Percentiles rank a stretch among this genome's conserved stretches.
phyloP scores from a whole-genome alignment of 1,140 invertebrate genomes.

The Diorhabda sublineata region DNA sequence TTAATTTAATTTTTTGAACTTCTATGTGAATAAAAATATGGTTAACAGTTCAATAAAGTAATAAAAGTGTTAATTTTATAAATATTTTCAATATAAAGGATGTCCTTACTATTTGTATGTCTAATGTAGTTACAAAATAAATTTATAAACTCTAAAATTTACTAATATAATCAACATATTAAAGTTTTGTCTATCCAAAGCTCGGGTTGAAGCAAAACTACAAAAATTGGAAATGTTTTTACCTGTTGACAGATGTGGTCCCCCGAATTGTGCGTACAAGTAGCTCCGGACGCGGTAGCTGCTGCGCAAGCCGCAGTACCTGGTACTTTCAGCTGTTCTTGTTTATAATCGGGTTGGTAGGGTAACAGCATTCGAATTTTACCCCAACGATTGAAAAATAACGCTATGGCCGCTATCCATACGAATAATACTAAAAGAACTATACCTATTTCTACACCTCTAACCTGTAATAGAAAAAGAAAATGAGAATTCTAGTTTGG shows the following conservation, averaged over 20 bases:
- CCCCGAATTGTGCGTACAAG: slow-evolving; percentile 52
- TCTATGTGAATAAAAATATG: too few relatives aligned
- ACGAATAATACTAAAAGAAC: slow-evolving; percentile 69
- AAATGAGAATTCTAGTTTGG: background rate
- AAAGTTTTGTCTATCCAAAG: too few relatives aligned
- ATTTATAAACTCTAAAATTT: too few relatives aligned
- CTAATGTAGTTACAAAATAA: too few relatives aligned
- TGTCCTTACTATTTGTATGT: too few relatives aligned
- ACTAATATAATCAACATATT: too few relatives aligned
- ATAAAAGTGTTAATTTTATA: too few relatives aligned
- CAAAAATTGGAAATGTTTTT: slow-evolving; percentile 19
- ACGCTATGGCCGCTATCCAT: slow-evolving; percentile 72
- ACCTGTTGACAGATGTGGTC: slow-evolving; percentile 62
- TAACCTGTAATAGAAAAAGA: slow-evolving; percentile 44
- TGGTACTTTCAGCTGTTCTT: slow-evolving; percentile 75
- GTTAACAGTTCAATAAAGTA: too few relatives aligned
- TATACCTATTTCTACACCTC: slow-evolving; percentile 73
- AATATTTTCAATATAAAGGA: too few relatives aligned
- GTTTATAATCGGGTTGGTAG: slow-evolving; percentile 83
- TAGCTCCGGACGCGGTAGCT: slow-evolving; percentile 50
- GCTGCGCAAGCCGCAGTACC: slow-evolving; percentile 69
- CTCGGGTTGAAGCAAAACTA: too few relatives aligned
- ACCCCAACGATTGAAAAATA: slow-evolving; percentile 82
- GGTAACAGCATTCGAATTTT: slow-evolving; percentile 80
- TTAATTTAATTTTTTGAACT: too few relatives aligned